Conservation (phyloP, 2,797 vertebrate species). For the Anolis apletophallus region DNA sequence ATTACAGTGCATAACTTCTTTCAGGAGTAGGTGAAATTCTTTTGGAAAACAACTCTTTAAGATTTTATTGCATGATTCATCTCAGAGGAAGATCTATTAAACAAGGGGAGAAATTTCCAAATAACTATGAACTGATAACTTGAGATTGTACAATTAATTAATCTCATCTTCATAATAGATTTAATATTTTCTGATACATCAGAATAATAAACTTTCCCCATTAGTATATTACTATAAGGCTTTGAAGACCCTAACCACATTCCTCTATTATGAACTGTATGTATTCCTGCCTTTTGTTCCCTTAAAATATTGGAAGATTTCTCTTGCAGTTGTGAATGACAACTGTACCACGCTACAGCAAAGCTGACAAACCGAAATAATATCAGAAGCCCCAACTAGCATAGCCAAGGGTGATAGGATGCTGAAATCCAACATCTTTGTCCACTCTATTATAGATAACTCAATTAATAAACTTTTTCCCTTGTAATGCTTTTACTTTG, state of each 20-base stretch:
- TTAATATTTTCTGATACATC: background rate
- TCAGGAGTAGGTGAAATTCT: no score
- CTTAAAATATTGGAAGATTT: background rate
- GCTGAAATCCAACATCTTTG: no score
- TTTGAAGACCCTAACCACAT: background rate
- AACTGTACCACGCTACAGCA: background rate
- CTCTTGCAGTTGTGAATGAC: background rate
- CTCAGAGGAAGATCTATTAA: background rate
- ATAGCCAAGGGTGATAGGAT: no score
- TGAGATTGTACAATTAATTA: background rate
- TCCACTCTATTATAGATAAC: no score
- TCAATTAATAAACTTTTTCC: background rate
- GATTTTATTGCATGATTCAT: background rate
- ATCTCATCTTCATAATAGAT: background rate
- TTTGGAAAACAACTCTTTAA: background rate
- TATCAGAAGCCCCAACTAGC: no score
- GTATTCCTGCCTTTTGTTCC: background rate
- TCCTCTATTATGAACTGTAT: background rate
- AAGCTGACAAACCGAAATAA: background rate
- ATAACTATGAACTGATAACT: background rate
- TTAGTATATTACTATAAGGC: background rate
- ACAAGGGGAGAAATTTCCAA: background rate
- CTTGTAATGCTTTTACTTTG: background rate
- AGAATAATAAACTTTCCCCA: background rate
- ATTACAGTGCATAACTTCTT: background rate